Evolutionary conservation across 92 coral and sea anemone species (phyloP).

Genomic region (Palythoa caribaeorum): DNA sequence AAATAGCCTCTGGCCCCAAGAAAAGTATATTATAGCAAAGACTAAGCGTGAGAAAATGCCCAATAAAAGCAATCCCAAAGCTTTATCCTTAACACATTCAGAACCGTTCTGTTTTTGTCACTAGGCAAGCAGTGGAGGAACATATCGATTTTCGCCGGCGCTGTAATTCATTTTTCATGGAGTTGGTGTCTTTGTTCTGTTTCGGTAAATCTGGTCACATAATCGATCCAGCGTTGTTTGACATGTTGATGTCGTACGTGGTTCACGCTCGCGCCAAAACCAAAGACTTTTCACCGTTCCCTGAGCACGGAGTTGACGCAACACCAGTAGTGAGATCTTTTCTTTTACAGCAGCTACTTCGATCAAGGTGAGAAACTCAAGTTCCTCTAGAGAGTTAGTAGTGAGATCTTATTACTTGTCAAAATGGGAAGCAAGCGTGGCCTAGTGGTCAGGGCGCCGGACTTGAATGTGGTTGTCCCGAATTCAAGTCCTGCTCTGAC

Average conservation of each 20-base stretch:
- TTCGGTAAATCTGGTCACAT: slow-evolving; percentile 67
- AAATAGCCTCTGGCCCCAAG: too few relatives aligned
- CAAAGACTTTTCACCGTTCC: slow-evolving; percentile 83
- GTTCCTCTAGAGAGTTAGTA: too few relatives aligned
- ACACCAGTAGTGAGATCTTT: slow-evolving; percentile 92
- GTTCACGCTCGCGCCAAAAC: slow-evolving; percentile 69
- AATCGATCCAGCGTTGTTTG: slow-evolving; percentile 73
- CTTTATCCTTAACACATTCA: too few relatives aligned
- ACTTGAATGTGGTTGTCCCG: too few relatives aligned
- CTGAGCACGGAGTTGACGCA: slow-evolving; percentile 83
- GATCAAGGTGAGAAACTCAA: slow-evolving; percentile 55
- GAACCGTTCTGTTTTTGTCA: not conserved
- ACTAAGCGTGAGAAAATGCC: too few relatives aligned
- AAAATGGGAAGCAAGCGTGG: not conserved
- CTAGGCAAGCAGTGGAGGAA: slow-evolving; percentile 58
- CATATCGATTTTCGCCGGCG: slow-evolving; percentile 78
- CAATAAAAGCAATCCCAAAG: too few relatives aligned
- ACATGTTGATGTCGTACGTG: slow-evolving; percentile 82
- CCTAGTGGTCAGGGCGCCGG: too few relatives aligned
- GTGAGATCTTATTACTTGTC: not conserved
- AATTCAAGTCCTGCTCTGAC: too few relatives aligned
- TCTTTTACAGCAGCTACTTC: slow-evolving; percentile 82
- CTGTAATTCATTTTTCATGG: slow-evolving; percentile 92
- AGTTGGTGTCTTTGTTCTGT: slow-evolving; percentile 83
- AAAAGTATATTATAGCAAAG: too few relatives aligned